Evolutionary conservation across 2,113 vertebrate species (phyloP).

Genomic region (Pteropus alecto): DNA sequence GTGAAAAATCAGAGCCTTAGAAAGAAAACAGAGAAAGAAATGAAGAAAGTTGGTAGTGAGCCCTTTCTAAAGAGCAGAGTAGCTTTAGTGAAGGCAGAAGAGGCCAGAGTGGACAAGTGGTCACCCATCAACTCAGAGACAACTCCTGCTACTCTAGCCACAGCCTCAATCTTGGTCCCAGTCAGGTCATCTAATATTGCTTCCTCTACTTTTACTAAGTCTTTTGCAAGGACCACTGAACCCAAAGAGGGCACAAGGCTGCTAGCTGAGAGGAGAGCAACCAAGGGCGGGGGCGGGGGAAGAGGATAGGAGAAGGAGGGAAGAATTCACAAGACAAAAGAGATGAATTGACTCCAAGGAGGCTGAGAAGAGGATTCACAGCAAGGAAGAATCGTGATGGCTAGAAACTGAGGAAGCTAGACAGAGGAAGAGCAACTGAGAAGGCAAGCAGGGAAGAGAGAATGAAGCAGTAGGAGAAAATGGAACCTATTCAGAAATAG

Average conservation of each 20-base stretch:
- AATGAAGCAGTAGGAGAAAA: conserved; percentile 85
- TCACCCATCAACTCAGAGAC: conserved; percentile 23
- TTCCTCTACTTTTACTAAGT: conserved; percentile 60
- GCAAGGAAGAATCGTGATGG: conserved; percentile 85
- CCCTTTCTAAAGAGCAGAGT: conserved; percentile 50
- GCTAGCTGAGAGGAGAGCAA: conserved; percentile 87
- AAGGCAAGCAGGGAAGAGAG: conserved; percentile 78
- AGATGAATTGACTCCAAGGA: conserved; percentile 87
- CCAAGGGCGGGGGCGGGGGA: conserved; percentile 73
- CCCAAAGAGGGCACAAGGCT: conserved; percentile 89
- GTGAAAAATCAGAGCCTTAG: conserved; percentile 75
- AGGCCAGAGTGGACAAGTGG: background rate
- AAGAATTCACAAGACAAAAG: conserved; percentile 86
- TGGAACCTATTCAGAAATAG: conserved; percentile 86
- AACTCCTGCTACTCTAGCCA: background rate
- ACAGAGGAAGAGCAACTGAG: conserved; percentile 75
- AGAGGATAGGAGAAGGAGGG: conserved; percentile 84
- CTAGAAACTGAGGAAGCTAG: conserved; percentile 82
- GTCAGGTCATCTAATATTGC: conserved; percentile 34
- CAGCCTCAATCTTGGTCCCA: conserved; percentile 56
- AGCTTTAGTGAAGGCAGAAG: conserved; percentile 33
- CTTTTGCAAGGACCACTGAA: conserved; percentile 88
- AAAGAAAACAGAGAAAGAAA: conserved; percentile 73
- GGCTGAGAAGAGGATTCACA: conserved; percentile 84
- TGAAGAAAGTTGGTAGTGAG: conserved; percentile 45